phyloP scores from a whole-genome alignment of 2,797 vertebrate species.

The Holocentrus rufus region DNA sequence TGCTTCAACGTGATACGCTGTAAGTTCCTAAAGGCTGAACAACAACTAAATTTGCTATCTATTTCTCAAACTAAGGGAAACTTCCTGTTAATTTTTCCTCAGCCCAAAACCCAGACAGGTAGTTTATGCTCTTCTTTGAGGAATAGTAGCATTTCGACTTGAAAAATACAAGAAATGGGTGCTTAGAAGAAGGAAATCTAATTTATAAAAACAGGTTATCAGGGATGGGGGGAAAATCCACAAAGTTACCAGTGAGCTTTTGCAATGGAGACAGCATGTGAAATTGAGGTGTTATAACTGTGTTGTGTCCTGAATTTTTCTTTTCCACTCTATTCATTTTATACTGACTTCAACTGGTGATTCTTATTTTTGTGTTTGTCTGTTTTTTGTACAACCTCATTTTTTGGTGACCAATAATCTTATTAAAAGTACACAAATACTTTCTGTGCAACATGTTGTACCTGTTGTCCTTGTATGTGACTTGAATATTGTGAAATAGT shows the following conservation, averaged over 20 bases:
- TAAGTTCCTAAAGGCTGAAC: constrained; percentile 70
- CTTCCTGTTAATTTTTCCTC: constrained; percentile 74
- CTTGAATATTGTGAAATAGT: constrained; percentile 84
- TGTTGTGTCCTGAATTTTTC: constrained; percentile 76
- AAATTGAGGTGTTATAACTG: constrained; percentile 78
- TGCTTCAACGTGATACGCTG: constrained; percentile 89
- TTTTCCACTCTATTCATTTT: constrained; percentile 74
- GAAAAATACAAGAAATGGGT: constrained; percentile 84
- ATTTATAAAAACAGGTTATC: constrained; percentile 85
- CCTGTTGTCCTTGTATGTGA: constrained; percentile 80
- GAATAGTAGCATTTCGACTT: constrained; percentile 83
- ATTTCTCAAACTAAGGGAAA: constrained; percentile 81
- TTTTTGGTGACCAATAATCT: constrained; percentile 76
- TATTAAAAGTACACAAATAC: constrained; percentile 76
- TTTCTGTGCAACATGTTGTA: constrained; percentile 78
- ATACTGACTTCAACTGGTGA: constrained; percentile 78
- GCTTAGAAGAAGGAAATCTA: constrained; percentile 84
- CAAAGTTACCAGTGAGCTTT: constrained; percentile 77
- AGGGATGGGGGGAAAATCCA: constrained; percentile 82
- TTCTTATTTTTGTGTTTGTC: constrained; percentile 76
- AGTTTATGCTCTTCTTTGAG: constrained; percentile 79
- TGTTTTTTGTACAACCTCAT: constrained; percentile 73
- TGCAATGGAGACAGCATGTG: constrained; percentile 80
- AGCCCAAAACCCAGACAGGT: constrained; percentile 71
- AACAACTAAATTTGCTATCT: constrained; percentile 80